Conservation (phyloP, 2,797 vertebrate species). For the Myotis pilosus region DNA sequence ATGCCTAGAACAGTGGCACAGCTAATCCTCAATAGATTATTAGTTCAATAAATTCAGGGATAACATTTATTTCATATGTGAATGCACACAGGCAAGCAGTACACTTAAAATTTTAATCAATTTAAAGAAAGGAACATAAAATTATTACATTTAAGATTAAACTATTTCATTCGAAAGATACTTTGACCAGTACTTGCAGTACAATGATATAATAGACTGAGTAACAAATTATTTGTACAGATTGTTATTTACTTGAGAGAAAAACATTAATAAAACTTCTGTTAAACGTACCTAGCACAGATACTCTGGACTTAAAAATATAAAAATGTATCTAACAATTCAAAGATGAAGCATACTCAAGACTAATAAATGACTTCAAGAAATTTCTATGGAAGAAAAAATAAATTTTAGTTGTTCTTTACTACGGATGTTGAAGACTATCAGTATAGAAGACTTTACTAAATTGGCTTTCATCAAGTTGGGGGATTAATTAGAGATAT, state of each 20-base stretch:
- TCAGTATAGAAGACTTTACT: not conserved
- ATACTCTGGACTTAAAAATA: not conserved
- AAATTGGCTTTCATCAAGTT: not conserved
- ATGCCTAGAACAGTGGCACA: not conserved
- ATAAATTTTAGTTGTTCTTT: not conserved
- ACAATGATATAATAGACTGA: not conserved
- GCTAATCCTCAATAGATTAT: not conserved
- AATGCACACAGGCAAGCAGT: not conserved
- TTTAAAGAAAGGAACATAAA: not conserved
- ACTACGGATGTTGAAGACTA: not conserved
- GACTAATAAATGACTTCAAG: not conserved
- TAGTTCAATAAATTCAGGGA: not conserved
- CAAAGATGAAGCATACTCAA: not conserved
- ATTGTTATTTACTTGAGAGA: not conserved
- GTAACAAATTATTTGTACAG: not conserved
- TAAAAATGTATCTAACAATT: not conserved
- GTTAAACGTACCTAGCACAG: not conserved
- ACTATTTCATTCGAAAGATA: not conserved
- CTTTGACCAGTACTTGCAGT: not conserved
- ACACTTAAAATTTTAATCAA: not conserved
- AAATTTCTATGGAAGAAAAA: conserved; percentile 13
- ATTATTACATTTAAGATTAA: not conserved
- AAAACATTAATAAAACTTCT: not conserved
- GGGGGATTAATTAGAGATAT: conserved; percentile 6
- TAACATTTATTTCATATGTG: not conserved